Evolutionary conservation across 2,888 invertebrate genomes (phyloP), one percentile per base, ranked within the genome.

Genomic region (Clistopyga incitator): DNA sequence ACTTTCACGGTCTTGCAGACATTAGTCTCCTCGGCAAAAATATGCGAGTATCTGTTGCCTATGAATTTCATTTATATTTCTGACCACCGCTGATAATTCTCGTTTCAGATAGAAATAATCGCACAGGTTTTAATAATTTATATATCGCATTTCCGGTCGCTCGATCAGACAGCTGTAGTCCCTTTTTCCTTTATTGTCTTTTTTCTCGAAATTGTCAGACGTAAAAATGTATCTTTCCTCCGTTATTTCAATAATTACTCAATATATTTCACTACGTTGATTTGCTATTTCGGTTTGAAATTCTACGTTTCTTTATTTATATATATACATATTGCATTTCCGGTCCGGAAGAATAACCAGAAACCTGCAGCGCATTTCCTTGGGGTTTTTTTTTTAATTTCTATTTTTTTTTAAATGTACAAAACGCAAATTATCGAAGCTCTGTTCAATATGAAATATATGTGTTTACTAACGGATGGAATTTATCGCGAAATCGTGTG

Each of bases 401-500:
- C 1, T 64, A 11, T 18, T 64, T 42, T 20, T 45, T 52, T 18
- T 11, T 29, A 20, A 4, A 6, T 6, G 20, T 18, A 6, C 42
- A n/a, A 72, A 20, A 54, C 18, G 42, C 42, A 56, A 77, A 77
- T 59, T 34, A 23, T 72, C 29, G 59, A 74, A 45, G 45, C 78
- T 15, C 29, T 29, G 52, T 72, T 47, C 50, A 4, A 65, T 76
- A 76, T 72, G 23, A 80, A 74, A 80, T 80, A 78, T 77, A 56
- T 67, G 77, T 18, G 61, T 64, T 34, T 45, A 47, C 70, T 29
- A 65, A 67, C 83, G 61, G 47, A 52, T 84, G 86, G 87, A 87
- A 90, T 90, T 88, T 86, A 88, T 87, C 87, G 87, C 82, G 84
- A 88, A 88, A 89, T 88, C 89, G 88, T 88, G 88, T 84, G 90